These are phyloP conservation scores for Typhlichthys eigenmanni DNA, from an alignment of 2,797 vertebrate species.

Conservation along the genomic window DNA sequence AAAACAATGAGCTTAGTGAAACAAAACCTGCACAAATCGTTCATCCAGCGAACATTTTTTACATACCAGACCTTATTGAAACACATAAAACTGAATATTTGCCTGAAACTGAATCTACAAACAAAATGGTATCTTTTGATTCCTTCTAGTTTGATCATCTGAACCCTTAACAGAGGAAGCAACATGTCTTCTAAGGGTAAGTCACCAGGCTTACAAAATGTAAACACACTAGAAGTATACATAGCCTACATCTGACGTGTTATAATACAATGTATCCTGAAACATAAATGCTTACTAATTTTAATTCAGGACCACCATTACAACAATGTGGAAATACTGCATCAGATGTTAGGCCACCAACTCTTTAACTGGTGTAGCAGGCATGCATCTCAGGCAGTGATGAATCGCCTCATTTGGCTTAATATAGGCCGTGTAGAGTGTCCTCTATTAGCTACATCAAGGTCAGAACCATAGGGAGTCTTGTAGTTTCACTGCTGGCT, in stretches of 20 bases:
- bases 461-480: not conserved
- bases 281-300: not conserved
- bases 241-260: no score
- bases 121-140: slow-evolving; percentile 27
- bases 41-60: slow-evolving; percentile 10
- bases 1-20: slow-evolving; percentile 24
- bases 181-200: slow-evolving; percentile 75
- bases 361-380: not conserved
- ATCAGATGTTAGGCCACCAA: not conserved
- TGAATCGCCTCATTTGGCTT: not conserved
- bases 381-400: not conserved
- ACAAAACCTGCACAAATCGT: slow-evolving; percentile 30
- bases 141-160: slow-evolving; percentile 44
- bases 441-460: not conserved
- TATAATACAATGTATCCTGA: not conserved
- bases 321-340: slow-evolving; percentile 14
- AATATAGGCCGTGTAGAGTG: not conserved
- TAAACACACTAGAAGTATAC: not conserved
- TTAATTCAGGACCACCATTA: slow-evolving; percentile 3
- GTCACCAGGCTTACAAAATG: slow-evolving; percentile 10
- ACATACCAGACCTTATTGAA: not conserved
- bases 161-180: slow-evolving; percentile 37
- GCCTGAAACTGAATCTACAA: not conserved
- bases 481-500: not conserved
- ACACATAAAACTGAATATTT: not conserved